Evolutionary conservation across 2,888 invertebrate species (phyloP), one percentile per base, ranked within the genome.

Genomic region (Stenodema calcarata): DNA sequence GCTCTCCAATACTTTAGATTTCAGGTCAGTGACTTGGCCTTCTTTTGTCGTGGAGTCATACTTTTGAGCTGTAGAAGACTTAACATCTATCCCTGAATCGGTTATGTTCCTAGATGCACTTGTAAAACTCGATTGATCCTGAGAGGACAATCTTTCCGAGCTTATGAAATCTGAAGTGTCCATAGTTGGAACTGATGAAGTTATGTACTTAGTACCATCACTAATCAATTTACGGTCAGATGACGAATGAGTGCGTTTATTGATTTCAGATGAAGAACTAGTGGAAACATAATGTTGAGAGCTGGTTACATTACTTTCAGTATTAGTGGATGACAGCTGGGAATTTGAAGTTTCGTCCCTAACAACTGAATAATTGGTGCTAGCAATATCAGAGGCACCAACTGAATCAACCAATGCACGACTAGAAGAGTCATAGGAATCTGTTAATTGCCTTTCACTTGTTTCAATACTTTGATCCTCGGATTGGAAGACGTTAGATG

Each of bases 11-110:
- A 62, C 23, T 9, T 62, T 62, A 0, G 62, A 62, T 62, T 11
- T 18, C 23, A 23, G 62, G 11, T 62, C 62, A 23, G 11, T 62
- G 9, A 62, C 23, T 11, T 62, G 14, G n/a, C n/a, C 16, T 9
- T 42, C 78, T 7, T 23, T 14, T 23, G 78, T n/a, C 41, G 41
- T 16, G 28, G 35, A 14, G 35, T 76, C 76, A 35, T 18, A 11
- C 6, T n/a, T 30, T 18, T 41, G 30, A 16, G 12, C 14, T 35
- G 41, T 28, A 11, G 27, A 50, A 6, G 50, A 28, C 4, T 44
- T 27, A 1, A 50, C 80, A 47, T 80, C 50, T 7, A 80, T 80
- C 2, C 80, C 80, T 3, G 80, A 80, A n/a, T 80, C 80, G 28
- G n/a, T 80, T 1, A 78, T 44, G 78, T 78, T 78, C 23, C 41